Conservation (phyloP, 2,113 vertebrate species). For the human (Homo sapiens) region GRCh38 chr3:102757501-102758000, state of each 20-base stretch:
- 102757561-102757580: not conserved
- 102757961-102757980: constrained; percentile 4
- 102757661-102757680: not conserved
- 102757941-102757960: not conserved
- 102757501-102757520: not conserved
- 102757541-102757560: not conserved
- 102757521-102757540: not conserved
- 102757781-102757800: not conserved
- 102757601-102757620: not conserved
- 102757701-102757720: not conserved
- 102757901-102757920: not conserved
- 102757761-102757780: not conserved
- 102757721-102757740: not conserved
- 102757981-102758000: not conserved
- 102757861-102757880: not conserved
- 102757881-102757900: not conserved
- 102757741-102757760: not conserved
- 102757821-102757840: not conserved
- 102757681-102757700: not conserved
- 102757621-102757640: not conserved
- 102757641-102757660: not conserved
- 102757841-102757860: not conserved
- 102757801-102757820: not conserved
- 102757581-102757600: not conserved
- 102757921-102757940: not conserved